Base-by-base conservation (phyloP, 2,888 invertebrate species). In the Prosopocoilus inquinatus region DNA sequence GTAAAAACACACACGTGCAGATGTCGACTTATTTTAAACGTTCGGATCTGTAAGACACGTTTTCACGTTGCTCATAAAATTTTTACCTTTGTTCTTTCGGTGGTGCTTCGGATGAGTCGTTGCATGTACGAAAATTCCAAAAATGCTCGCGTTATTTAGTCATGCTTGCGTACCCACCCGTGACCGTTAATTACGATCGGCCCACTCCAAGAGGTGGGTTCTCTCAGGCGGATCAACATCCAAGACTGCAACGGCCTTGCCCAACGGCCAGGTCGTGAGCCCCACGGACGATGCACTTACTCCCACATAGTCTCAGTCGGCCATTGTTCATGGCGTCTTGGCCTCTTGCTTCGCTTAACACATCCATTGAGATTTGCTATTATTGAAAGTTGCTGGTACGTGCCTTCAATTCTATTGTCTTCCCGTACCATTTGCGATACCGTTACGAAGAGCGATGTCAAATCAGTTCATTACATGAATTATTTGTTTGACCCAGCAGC, bases 251-350 rank as follows among this genome's bases (percentile, higher is more conserved):
- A 55, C 59, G 55, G 57, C 63, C 63, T 64, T 64, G 63, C 55
- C 53, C 47, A 50, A 28, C 39, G 20, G 33, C 52, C 61, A 55
- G 58, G 60, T 62, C 60, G 56, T 57, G 50, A 59, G 50, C 55
- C 58, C 51, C 57, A 55, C 49, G 62, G 61, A 48, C 62, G 64
- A 63, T 64, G 64, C 62, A 64, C 64, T 57, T 38, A 57, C 56
- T 47, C 58, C 59, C 53, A 59, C 63, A 36, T 53, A 47, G 51
- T 58, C 59, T 56, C 20, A 28, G 20, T 28, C 20, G 20, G 20
- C 20, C 20, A 28, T 28, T 28, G 20, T 28, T 28, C 20, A 3
- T 28, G 20, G 20, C 20, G 20, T 28, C 20, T 28, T 28, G 20
- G 20, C 20, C 20, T 28, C 20, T 28, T 28, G 20, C 5, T 28